These are phyloP conservation scores for Holothuria leucospilota DNA, from an alignment of 53 echinoderm and acorn worm species.

Conservation along the genomic window DNA sequence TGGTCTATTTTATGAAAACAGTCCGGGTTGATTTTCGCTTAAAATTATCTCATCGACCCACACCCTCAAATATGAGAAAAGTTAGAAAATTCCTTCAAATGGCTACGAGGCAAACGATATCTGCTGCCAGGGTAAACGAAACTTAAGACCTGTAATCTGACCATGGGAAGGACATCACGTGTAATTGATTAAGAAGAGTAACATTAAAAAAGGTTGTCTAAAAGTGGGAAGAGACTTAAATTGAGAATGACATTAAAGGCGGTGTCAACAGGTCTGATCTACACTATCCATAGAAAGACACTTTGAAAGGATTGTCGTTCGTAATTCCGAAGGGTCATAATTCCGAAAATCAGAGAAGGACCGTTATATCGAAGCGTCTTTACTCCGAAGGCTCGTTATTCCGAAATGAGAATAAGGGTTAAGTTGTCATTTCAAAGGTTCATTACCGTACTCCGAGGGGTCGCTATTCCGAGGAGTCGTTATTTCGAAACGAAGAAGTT, in stretches of 20 bases:
- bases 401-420: too few relatives aligned
- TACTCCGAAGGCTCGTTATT: too few relatives aligned
- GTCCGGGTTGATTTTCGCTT: conserved; percentile 26
- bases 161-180: conserved; percentile 23
- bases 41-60: conserved; percentile 33
- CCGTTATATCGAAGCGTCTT: too few relatives aligned
- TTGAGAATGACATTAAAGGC: conserved; percentile 2
- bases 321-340: too few relatives aligned
- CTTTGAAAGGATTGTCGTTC: too few relatives aligned
- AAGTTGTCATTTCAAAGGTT: too few relatives aligned
- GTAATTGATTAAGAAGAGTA: conserved; percentile 44
- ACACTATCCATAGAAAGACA: too few relatives aligned
- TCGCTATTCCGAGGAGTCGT: too few relatives aligned
- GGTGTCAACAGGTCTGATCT: not conserved
- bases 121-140: conserved; percentile 19
- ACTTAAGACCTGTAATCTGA: not conserved
- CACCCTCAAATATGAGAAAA: conserved; percentile 18
- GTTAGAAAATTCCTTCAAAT: not conserved
- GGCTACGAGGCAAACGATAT: conserved; percentile 17
- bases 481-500: too few relatives aligned
- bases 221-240: not conserved
- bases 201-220: conserved; percentile 4
- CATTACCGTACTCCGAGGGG: too few relatives aligned
- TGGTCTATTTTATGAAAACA: conserved; percentile 20
- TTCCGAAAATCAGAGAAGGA: too few relatives aligned